A percentile compares a stretch with the other conserved stretches of the same genome.
Evolutionary conservation across 2,888 invertebrate species (phyloP).

Genomic region (Clitarchus hookeri): DNA sequence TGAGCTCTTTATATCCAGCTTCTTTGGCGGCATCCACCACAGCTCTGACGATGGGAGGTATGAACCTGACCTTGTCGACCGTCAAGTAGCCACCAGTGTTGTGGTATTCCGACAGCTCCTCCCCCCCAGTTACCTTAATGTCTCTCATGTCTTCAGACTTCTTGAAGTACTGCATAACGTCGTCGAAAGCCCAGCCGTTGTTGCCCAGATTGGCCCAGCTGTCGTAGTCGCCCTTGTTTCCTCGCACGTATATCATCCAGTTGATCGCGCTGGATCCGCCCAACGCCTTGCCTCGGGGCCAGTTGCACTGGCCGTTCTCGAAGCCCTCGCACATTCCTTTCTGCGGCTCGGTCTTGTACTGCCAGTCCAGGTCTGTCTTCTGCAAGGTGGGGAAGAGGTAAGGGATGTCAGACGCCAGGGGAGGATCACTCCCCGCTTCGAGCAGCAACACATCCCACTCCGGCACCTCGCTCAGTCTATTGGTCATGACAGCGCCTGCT

Average conservation of each 20-base stretch:
- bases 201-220: constrained; percentile 66
- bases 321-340: constrained; percentile 51
- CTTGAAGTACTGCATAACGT: constrained; percentile 56
- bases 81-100: constrained; percentile 57
- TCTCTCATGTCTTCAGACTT: constrained; percentile 54
- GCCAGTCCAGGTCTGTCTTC: constrained; percentile 54
- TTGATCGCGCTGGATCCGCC: constrained; percentile 70
- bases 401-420: constrained; percentile 39
- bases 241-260: constrained; percentile 67
- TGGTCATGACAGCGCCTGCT: constrained; percentile 57
- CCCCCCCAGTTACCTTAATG: constrained; percentile 62
- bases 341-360: constrained; percentile 58
- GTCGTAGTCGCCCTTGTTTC: constrained; percentile 68
- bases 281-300: constrained; percentile 65
- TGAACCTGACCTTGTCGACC: constrained; percentile 53
- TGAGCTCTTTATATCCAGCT: constrained; percentile 54
- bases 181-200: constrained; percentile 62
- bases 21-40: constrained; percentile 57
- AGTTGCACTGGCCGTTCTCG: constrained; percentile 54
- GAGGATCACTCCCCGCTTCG: constrained; percentile 57
- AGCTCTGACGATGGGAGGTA: constrained; percentile 57
- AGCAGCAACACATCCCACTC: constrained; percentile 47
- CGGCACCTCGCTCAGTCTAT: constrained; percentile 54
- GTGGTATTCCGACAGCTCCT: constrained; percentile 55
- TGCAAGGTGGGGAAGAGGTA: constrained; percentile 37